Conservation (phyloP, 2,797 vertebrate genomes). For the Borostomias antarcticus region DNA sequence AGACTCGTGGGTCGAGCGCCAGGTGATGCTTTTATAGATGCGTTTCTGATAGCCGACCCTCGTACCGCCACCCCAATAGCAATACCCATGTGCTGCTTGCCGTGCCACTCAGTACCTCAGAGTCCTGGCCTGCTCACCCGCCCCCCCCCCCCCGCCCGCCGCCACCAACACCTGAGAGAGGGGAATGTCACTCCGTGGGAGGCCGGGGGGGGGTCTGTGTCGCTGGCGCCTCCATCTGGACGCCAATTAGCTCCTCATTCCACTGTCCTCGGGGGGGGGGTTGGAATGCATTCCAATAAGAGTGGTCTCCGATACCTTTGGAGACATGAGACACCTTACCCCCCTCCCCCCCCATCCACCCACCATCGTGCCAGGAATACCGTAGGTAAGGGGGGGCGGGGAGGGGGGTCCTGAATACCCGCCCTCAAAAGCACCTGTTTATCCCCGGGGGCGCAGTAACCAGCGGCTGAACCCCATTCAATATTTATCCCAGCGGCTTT, state of each 20-base stretch:
- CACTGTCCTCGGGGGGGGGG: constrained; percentile 51
- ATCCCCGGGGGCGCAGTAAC: constrained; percentile 91
- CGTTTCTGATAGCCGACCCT: no score
- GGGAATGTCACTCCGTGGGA: constrained; percentile 89
- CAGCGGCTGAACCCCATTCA: constrained; percentile 99
- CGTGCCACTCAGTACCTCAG: no score
- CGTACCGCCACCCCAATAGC: no score
- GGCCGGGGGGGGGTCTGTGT: constrained; percentile 63
- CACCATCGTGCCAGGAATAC: constrained; percentile 4
- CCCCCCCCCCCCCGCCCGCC: no score
- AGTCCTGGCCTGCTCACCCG: no score
- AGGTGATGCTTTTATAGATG: no score
- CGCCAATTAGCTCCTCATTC: constrained; percentile 72
- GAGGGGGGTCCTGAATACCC: constrained; percentile 59
- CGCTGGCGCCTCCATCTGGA: constrained; percentile 64
- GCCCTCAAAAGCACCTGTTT: constrained; percentile 93
- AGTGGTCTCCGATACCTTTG: constrained; percentile 59
- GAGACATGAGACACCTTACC: constrained; percentile 69
- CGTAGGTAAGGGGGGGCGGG: constrained; percentile 28
- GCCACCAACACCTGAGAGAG: constrained; percentile 78
- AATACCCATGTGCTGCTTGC: no score
- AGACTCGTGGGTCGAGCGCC: no score
- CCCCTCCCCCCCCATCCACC: constrained; percentile 37
- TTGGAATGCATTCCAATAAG: constrained; percentile 68
- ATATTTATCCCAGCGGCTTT: constrained; percentile 99